These are phyloP conservation scores for Lepidurus apus DNA, from an alignment of 1,140 invertebrate species.

Conservation along the genomic window DNA sequence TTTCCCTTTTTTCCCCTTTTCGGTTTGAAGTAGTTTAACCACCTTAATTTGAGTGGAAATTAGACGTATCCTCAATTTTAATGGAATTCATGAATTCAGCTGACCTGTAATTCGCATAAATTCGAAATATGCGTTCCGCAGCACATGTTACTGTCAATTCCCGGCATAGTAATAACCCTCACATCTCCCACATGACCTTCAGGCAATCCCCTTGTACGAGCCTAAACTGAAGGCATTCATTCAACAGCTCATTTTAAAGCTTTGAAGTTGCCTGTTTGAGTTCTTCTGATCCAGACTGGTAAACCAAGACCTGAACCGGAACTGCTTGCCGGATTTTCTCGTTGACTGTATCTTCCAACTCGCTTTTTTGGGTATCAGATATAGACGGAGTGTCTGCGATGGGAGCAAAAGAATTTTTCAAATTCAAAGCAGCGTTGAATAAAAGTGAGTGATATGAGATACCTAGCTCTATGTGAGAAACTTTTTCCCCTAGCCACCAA, in stretches of 20 bases:
- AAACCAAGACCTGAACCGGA: constrained; percentile 58
- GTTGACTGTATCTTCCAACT: constrained; percentile 60
- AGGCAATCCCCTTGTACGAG: constrained; percentile 61
- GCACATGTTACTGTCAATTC: constrained; percentile 71
- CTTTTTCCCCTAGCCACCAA: constrained; percentile 69
- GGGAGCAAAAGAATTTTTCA: background rate
- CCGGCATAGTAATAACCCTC: constrained; percentile 63
- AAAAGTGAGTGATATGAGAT: constrained; percentile 35
- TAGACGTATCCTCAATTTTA: background rate
- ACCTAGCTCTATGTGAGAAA: constrained; percentile 60
- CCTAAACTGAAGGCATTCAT: constrained; percentile 41
- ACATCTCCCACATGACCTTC: constrained; percentile 67
- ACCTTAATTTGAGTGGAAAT: constrained; percentile 36
- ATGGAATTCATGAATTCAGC: background rate
- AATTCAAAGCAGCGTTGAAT: background rate
- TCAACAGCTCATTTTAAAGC: background rate
- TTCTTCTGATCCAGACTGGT: constrained; percentile 54
- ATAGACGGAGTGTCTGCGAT: constrained; percentile 50
- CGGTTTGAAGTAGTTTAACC: constrained; percentile 63
- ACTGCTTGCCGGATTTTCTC: constrained; percentile 57
- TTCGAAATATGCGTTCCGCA: constrained; percentile 80
- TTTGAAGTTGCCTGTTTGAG: constrained; percentile 50
- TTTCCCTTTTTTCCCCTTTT: constrained; percentile 68
- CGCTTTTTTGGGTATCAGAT: constrained; percentile 44
- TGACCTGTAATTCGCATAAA: constrained; percentile 66